Base-by-base conservation (phyloP, 2,113 vertebrate species). In the Hippocampus mohnikei region DNA sequence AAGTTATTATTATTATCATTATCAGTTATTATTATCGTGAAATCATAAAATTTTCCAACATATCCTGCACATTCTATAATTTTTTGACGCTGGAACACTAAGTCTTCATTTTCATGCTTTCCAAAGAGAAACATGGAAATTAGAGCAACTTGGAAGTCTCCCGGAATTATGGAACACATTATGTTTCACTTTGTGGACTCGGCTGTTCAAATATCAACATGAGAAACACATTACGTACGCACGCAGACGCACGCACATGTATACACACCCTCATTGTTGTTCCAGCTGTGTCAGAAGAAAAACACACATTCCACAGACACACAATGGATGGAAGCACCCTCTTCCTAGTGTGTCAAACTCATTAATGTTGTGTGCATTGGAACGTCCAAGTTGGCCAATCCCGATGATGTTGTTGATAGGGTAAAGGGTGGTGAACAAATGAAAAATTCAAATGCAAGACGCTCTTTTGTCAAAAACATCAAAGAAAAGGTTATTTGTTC, bases 301-400 rank as follows among this genome's bases (percentile, higher is more conserved):
- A 64, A 12, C 21, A 8, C 33, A 21, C 44, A 53, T 23, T 53
- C 42, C 64, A 70, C 18, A 55, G 16, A 72, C 48, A 71, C 50
- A 82, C 53, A 72, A 69, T 75, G 37, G 73, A 69, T 76, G 27
- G 73, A 62, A 25, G 58, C 37, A 20, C 67, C 41, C 16, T 48
- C 42, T 67, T 66, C 41, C 21, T 23, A n/a, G 27, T 8, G 50
- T 70, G 42, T 63, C 23, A 21, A 29, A 13, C 37, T 59, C 58
- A 58, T 65, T 66, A 25, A 62, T 33, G 46, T 13, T 50, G 20
- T 56, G 44, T 29, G 9, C 3, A 11, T 65, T 37, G 11, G 41
- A 21, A 18, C 20, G 12, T 56, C 44, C 56, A 52, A 50, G 48
- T 58, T n/a, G 46, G 1, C 74, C 3, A 27, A 23, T 29, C n/a